A percentile compares a stretch with the other conserved stretches of the same genome.
Conservation (phyloP, 2,888 invertebrate genomes). For the Eupelmus urozonus region DNA sequence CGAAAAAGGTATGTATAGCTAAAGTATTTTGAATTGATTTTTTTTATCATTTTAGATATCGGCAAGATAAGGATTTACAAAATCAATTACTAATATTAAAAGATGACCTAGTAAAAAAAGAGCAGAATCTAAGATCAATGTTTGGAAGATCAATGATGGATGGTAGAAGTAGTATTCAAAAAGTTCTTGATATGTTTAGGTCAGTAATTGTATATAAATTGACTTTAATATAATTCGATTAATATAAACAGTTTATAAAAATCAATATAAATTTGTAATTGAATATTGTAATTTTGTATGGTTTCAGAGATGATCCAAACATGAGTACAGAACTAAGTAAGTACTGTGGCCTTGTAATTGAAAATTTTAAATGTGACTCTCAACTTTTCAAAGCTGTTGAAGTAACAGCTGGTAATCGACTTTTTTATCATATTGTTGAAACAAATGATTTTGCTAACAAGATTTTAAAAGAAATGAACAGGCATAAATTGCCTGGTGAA, state of each 20-base stretch:
- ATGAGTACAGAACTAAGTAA: constrained; percentile 72
- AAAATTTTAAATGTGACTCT: constrained; percentile 87
- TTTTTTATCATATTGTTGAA: constrained; percentile 99
- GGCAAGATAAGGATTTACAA: constrained; percentile 95
- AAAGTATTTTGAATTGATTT: constrained; percentile 8
- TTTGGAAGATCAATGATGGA: constrained; percentile 97
- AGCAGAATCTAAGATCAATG: constrained; percentile 95
- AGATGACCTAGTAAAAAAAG: constrained; percentile 96
- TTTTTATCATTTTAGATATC: constrained; percentile 82
- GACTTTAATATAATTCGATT: too few relatives aligned
- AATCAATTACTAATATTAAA: constrained; percentile 93
- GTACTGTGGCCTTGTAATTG: constrained; percentile 96
- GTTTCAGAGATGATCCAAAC: constrained; percentile 68
- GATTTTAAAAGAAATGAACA: constrained; percentile 98
- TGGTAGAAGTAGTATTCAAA: constrained; percentile 96
- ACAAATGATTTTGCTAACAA: constrained; percentile 97
- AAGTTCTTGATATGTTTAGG: constrained; percentile 92
- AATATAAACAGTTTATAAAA: too few relatives aligned
- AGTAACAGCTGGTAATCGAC: constrained; percentile 89
- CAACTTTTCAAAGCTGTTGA: constrained; percentile 99
- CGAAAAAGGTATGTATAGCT: too few relatives aligned
- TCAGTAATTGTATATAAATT: constrained; percentile 70
- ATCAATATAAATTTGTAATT: too few relatives aligned
- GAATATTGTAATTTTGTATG: constrained; percentile 27
- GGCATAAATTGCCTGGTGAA: constrained; percentile 96